Conservation (phyloP, 2,113 vertebrate species). For the Epinephelus cyanopodus region DNA sequence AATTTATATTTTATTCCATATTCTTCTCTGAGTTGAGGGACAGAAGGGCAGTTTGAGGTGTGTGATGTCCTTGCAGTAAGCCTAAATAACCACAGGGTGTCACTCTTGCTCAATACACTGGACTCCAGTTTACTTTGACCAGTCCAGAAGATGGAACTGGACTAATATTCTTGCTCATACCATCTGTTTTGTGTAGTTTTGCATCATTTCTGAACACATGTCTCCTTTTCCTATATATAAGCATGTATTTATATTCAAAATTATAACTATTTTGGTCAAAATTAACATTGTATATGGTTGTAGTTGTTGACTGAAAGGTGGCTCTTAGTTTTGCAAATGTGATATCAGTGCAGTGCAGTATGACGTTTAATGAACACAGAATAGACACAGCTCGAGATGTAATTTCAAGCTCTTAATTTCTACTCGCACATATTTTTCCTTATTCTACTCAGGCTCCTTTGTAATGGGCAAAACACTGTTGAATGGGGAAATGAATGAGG, state of each 20-base stretch:
- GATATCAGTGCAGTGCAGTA: background rate
- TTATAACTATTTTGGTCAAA: background rate
- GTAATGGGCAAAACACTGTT: constrained; percentile 35
- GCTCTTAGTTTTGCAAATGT: background rate
- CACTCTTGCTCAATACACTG: constrained; percentile 53
- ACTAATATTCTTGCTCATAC: background rate
- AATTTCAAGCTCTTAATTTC: background rate
- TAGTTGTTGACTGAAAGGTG: background rate
- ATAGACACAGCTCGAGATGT: background rate
- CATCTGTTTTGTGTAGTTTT: background rate
- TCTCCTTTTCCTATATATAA: background rate
- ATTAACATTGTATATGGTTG: background rate
- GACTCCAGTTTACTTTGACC: constrained; percentile 1
- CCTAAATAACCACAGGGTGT: constrained; percentile 58
- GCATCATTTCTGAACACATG: background rate
- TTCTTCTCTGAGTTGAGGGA: background rate
- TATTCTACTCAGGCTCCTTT: constrained; percentile 1
- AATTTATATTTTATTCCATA: background rate
- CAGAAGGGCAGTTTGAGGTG: background rate
- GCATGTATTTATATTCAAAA: background rate
- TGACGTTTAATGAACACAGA: background rate
- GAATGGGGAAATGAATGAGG: constrained; percentile 38
- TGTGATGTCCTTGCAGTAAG: constrained; percentile 1
- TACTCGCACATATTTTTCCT: background rate
- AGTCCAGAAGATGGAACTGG: background rate